Percentiles rank a stretch among this genome's conserved stretches.
These are phyloP conservation scores for Condylura cristata DNA, from an alignment of 2,113 vertebrate genomes.

Conservation along the genomic window DNA sequence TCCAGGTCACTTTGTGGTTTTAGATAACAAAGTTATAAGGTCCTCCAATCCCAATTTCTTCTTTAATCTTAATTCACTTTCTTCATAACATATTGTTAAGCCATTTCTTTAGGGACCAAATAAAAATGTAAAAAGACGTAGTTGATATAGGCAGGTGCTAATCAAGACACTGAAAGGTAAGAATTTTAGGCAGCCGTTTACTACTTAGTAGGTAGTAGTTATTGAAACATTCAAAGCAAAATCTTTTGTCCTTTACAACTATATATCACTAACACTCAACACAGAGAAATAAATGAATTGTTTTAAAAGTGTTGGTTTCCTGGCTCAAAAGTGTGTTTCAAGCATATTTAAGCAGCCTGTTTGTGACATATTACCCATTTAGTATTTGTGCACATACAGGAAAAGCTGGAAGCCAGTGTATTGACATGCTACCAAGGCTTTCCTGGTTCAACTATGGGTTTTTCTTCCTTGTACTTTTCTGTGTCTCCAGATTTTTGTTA, in stretches of 20 bases:
- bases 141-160: slow-evolving; percentile 15
- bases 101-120: slow-evolving; percentile 36
- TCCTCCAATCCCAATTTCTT: background rate
- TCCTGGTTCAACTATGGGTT: no score
- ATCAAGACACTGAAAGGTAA: slow-evolving; percentile 32
- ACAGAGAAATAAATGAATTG: no score
- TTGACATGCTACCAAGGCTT: no score
- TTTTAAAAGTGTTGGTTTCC: no score
- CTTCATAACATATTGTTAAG: slow-evolving; percentile 20
- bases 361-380: no score
- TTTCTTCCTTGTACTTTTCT: no score
- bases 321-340: no score
- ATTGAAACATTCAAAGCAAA: slow-evolving; percentile 25
- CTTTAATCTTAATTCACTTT: slow-evolving; percentile 32
- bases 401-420: no score
- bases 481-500: no score
- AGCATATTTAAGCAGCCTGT: no score
- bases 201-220: background rate
- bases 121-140: slow-evolving; percentile 7
- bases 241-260: background rate
- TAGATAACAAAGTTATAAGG: background rate
- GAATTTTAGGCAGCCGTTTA: background rate
- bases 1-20: background rate
- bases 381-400: no score
- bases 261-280: no score